These are phyloP conservation scores for Sinotaia quadrata DNA, from an alignment of 2,888 invertebrate genomes.

Conservation along the genomic window DNA sequence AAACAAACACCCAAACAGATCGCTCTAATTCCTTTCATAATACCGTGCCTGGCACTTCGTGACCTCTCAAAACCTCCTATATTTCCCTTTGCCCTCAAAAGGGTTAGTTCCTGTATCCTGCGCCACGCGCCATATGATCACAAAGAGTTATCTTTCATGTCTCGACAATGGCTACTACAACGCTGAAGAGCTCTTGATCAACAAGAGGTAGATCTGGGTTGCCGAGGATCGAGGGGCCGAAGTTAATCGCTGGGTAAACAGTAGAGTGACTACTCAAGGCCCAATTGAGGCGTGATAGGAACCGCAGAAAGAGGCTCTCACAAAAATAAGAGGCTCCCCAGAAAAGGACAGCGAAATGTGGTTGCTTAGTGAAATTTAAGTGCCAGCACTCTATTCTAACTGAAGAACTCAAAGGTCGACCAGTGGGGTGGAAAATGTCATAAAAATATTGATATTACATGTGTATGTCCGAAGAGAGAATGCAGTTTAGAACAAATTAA, in stretches of 20 bases:
- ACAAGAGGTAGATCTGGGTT: background rate
- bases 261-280: background rate
- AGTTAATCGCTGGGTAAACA: slow-evolving; percentile 16
- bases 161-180: slow-evolving; percentile 26
- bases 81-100: background rate
- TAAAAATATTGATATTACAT: too few species aligned
- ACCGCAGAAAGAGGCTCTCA: too few species aligned
- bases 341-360: too few species aligned
- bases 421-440: too few species aligned
- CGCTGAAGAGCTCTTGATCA: slow-evolving; percentile 25
- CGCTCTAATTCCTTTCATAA: background rate
- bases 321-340: too few species aligned
- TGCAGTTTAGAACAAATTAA: background rate
- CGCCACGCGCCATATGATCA: slow-evolving; percentile 17
- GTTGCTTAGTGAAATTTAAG: too few species aligned
- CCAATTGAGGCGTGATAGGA: too few species aligned
- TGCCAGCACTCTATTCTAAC: too few species aligned
- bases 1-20: too few species aligned
- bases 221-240: slow-evolving; percentile 1
- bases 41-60: background rate
- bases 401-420: too few species aligned
- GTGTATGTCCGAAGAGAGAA: background rate
- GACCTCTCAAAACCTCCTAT: background rate
- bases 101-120: background rate
- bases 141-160: slow-evolving; percentile 25